Percentiles rank a stretch among this genome's conserved stretches.
phyloP scores from a whole-genome alignment of 2,888 invertebrate species.

The Cinara cedri region DNA sequence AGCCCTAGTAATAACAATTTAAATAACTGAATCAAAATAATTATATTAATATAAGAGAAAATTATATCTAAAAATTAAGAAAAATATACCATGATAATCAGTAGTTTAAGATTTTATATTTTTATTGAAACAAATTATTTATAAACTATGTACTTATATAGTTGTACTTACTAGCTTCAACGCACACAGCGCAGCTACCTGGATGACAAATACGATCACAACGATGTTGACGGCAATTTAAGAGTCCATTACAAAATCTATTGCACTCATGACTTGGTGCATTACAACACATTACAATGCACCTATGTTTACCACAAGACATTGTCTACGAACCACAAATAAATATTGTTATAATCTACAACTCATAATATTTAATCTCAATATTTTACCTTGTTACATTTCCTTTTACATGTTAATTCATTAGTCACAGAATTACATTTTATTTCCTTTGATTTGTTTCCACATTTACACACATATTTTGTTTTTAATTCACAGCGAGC shows the following conservation, averaged over 20 bases:
- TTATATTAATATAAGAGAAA: no score
- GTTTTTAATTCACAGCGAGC: slow-evolving; percentile 79
- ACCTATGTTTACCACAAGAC: slow-evolving; percentile 87
- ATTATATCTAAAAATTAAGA: no score
- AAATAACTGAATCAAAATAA: no score
- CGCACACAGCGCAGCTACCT: slow-evolving; percentile 81
- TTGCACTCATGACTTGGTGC: slow-evolving; percentile 86
- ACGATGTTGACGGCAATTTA: slow-evolving; percentile 87
- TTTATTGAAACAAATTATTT: no score
- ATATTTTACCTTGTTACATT: slow-evolving; percentile 78
- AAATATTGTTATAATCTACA: neutral
- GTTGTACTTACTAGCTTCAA: slow-evolving; percentile 71
- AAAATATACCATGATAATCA: no score
- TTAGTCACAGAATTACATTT: slow-evolving; percentile 76
- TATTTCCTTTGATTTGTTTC: slow-evolving; percentile 81
- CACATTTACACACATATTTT: slow-evolving; percentile 82
- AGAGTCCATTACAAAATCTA: slow-evolving; percentile 77
- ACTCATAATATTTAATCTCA: neutral
- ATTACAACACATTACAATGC: slow-evolving; percentile 87
- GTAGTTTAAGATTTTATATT: no score
- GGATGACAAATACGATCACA: slow-evolving; percentile 90
- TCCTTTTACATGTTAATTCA: slow-evolving; percentile 84
- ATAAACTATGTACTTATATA: no score
- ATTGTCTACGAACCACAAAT: slow-evolving; percentile 68
- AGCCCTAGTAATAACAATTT: no score